Evolutionary conservation across 2,113 vertebrate genomes (phyloP), one percentile per base, ranked within the genome.

Genomic region (Felis chaus): DNA sequence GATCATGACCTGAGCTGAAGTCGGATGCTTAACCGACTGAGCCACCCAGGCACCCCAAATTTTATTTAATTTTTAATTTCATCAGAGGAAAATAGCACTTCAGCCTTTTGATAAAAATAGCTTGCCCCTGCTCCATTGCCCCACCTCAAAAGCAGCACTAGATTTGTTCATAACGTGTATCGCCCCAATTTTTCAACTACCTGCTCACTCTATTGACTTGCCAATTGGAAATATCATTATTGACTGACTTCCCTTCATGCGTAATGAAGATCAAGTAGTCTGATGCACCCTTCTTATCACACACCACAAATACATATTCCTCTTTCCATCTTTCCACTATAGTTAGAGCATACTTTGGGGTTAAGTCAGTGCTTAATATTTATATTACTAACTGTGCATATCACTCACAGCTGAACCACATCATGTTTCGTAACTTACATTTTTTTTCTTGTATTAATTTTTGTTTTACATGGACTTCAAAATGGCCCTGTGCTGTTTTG

Each of bases 391-490:
- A 87, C 36, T 89, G 5, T 66, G 23, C 15, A 18, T 78, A 45
- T 71, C 33, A 92, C 31, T 94, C 41, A 74, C 16, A 16, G 19
- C 16, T 81, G 68, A 81, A 80, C 4, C 10, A 69, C 19, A 21
- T 19, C 19, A 27, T n/a, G 21, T 68, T 91, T 90, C 78, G 1
- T 14, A 78, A 50, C 65, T 96, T 50, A 48, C 18, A 78, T 86
- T 92, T 88, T 18, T 82, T 85, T 50, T 69, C 79, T 85, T 33
- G 14, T 27, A 53, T 71, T 81, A 27, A 78, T 89, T 86, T 97
- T 76, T 80, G 13, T 89, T 88, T 55, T 76, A 13, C 10, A 7
- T 57, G 21, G 61, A 45, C 50, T 80, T 95, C 76, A 85, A 89
- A 71, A 33, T n/a, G 89, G 39, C 6, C 31, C 15, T 65, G 12